Base-by-base conservation (phyloP, 2,797 vertebrate species). In the Gallinago solitaria region DNA sequence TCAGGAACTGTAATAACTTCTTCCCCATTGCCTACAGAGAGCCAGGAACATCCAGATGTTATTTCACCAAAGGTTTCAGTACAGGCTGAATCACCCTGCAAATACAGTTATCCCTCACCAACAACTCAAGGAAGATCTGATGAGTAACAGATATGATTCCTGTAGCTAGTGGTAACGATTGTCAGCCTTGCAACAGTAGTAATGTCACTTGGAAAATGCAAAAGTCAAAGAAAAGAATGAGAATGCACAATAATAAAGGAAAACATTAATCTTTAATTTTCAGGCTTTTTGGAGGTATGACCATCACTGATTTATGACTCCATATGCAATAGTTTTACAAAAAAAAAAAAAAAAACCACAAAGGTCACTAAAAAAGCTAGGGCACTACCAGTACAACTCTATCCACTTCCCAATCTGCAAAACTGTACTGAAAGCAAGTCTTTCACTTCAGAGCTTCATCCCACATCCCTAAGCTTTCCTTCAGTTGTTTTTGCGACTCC, bases 131-230 rank as follows among this genome's bases (percentile, higher is more conserved):
- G 57, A 82, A 53, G 32, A 45, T 12, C 6, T 47, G 20, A 18
- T 20, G 30, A 68, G 33, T 35, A 89, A 45, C 30, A 71, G 23
- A 51, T 12, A 8, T 1, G 4, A 53, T 39, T 53, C 41, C 60
- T 47, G 17, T 7, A 85, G 41, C 25, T 41, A 10, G 16, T 6
- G 1, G 43, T 43, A 24, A 54, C 0, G 0, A 41, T 0, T 53
- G 4, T 13, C 45, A 56, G n/a, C 53, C 18, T 75, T 74, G 20
- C 33, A 50, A n/a, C 15, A 59, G 11, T 2, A 53, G 17, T 8
- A 71, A 41, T 5, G 50, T 30, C 45, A 65, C 45, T 4, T 37
- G 16, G 59, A 90, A 79, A 60, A 5, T 1, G 0, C 6, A 5
- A 71, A 78, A 78, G 53, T 18, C 17, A 65, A 65, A 65, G 23